Evolutionary conservation across 2,797 vertebrate species (phyloP).

Genomic region (Gorsachius magnificus): DNA sequence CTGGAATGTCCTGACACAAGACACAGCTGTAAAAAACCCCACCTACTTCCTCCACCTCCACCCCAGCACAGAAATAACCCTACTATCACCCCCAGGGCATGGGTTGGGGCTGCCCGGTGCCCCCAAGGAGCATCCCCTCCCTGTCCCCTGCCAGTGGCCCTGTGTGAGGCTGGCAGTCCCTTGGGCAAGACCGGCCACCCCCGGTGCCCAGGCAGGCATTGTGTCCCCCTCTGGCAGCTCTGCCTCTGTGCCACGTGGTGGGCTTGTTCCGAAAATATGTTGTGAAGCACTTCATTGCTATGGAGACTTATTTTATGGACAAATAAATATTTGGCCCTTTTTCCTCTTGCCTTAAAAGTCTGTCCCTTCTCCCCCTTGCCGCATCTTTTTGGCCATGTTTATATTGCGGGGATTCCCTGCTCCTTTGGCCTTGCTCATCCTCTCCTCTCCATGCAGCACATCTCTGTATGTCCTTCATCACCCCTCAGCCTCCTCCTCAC

Average conservation of each 20-base stretch:
- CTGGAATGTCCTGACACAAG: background rate
- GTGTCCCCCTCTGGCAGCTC: background rate
- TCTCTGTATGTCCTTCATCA: background rate
- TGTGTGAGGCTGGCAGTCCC: background rate
- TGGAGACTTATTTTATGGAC: constrained; percentile 10
- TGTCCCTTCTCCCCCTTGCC: background rate
- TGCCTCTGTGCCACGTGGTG: rapidly evolving
- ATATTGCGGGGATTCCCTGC: background rate
- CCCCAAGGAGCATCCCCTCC: background rate
- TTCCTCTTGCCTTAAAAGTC: background rate
- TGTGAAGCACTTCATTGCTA: constrained; percentile 18
- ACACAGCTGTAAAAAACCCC: background rate
- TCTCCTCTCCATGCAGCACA: background rate
- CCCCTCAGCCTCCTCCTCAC: background rate
- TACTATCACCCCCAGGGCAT: background rate
- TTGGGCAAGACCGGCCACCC: rapidly evolving
- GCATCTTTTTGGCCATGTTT: background rate
- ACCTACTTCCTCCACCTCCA: background rate
- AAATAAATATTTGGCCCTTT: constrained; percentile 49
- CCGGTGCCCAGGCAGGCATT: background rate
- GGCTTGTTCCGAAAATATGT: background rate
- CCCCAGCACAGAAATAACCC: background rate
- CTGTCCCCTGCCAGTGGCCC: background rate
- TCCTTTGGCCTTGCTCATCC: background rate
- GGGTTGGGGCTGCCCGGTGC: rapidly evolving